A percentile compares a stretch with the other conserved stretches of the same genome.
Conservation (phyloP, 2,113 vertebrate genomes). For the Eublepharis macularius region DNA sequence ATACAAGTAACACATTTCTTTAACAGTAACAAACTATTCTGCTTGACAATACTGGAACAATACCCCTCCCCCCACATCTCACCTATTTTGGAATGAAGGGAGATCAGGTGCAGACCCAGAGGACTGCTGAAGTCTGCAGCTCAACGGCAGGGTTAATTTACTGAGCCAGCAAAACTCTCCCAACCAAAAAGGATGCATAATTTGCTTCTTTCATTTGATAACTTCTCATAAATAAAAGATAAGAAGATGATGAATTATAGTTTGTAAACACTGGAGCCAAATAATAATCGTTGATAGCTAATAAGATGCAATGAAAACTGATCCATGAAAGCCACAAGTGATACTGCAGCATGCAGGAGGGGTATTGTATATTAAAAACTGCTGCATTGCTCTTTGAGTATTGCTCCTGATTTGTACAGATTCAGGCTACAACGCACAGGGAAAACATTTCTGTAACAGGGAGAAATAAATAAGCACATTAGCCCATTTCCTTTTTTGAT, state of each 20-base stretch:
- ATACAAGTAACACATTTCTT: not conserved
- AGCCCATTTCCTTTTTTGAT: slow-evolving; percentile 5
- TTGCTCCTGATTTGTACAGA: slow-evolving; percentile 37
- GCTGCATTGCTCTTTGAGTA: slow-evolving; percentile 34
- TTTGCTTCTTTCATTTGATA: slow-evolving; percentile 56
- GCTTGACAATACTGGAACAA: not conserved
- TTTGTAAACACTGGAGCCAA: slow-evolving; percentile 63
- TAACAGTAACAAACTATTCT: not conserved
- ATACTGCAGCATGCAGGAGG: slow-evolving; percentile 32
- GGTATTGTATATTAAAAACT: slow-evolving; percentile 36
- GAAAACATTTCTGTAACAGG: slow-evolving; percentile 30
- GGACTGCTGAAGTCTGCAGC: not conserved
- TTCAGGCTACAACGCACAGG: slow-evolving; percentile 27
- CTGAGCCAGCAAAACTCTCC: slow-evolving; percentile 13
- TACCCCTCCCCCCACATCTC: not conserved
- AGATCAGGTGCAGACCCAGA: slow-evolving; percentile 46
- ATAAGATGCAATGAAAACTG: slow-evolving; percentile 54
- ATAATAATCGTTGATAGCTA: slow-evolving; percentile 63
- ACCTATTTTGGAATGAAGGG: slow-evolving; percentile 7
- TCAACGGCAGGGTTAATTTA: slow-evolving; percentile 34
- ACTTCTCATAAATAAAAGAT: slow-evolving; percentile 73
- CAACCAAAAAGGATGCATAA: slow-evolving; percentile 40
- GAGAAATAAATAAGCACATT: slow-evolving; percentile 27
- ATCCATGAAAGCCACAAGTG: slow-evolving; percentile 39
- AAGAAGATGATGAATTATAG: slow-evolving; percentile 58